phyloP scores from a whole-genome alignment of 2,888 invertebrate species.

The Orgyia antiqua region DNA sequence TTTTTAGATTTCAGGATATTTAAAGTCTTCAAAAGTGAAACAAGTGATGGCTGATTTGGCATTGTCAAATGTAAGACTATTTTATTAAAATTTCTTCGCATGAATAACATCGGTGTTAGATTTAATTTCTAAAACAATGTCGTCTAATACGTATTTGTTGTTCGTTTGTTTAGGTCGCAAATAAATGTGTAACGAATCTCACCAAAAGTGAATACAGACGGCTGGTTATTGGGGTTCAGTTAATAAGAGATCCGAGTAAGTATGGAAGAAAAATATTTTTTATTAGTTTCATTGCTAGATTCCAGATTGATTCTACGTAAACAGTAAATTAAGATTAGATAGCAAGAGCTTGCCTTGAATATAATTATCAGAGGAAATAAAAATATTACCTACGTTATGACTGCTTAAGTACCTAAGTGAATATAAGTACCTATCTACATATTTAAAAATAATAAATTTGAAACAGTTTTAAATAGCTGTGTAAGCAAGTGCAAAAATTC shows the following conservation, averaged over 20 bases:
- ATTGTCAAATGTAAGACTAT: conserved; percentile 86
- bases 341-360: too few species aligned
- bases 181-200: conserved; percentile 88
- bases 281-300: neutral
- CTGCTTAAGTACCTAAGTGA: too few species aligned
- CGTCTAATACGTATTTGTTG: neutral
- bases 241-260: conserved; percentile 94
- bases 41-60: conserved; percentile 96
- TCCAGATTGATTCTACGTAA: neutral
- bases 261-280: conserved; percentile 2
- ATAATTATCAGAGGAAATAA: too few species aligned
- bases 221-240: conserved; percentile 93
- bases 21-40: conserved; percentile 91
- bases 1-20: conserved; percentile 82
- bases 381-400: too few species aligned
- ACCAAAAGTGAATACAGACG: conserved; percentile 94
- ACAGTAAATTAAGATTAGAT: too few species aligned
- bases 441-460: too few species aligned
- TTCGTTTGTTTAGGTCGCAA: conserved; percentile 79
- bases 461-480: too few species aligned
- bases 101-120: too few species aligned
- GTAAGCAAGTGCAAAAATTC: too few species aligned
- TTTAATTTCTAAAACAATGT: neutral
- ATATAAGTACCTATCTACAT: too few species aligned
- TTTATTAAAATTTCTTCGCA: too few species aligned